phyloP scores from a whole-genome alignment of 2,888 invertebrate genomes.

The Caenorhabditis macrosperma region DNA sequence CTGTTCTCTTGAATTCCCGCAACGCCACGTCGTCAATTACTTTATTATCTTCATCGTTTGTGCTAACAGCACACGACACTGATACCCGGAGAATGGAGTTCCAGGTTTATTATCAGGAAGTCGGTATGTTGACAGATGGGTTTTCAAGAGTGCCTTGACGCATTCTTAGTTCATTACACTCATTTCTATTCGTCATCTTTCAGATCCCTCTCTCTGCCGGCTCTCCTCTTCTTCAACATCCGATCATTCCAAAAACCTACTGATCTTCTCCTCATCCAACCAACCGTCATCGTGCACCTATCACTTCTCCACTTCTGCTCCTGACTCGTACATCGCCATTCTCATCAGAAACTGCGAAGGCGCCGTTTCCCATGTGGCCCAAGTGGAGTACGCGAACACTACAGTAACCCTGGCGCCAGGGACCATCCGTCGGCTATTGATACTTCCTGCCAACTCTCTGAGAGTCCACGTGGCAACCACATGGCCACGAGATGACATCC shows the following conservation, averaged over 20 bases:
- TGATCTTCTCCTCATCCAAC: slow-evolving; percentile 10
- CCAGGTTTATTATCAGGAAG: slow-evolving; percentile 30
- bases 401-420: slow-evolving; percentile 18
- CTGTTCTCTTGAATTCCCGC: slow-evolving; percentile 16
- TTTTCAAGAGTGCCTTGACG: not conserved
- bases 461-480: slow-evolving; percentile 24
- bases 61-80: slow-evolving; percentile 30
- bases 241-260: not conserved
- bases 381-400: slow-evolving; percentile 24
- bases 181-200: too few species aligned
- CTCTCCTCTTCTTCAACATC: not conserved
- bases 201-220: slow-evolving; percentile 27
- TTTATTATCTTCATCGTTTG: slow-evolving; percentile 32
- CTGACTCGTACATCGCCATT: slow-evolving; percentile 23
- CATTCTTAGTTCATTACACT: too few species aligned
- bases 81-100: slow-evolving; percentile 42
- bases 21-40: slow-evolving; percentile 25
- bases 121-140: too few species aligned
- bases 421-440: slow-evolving; percentile 13
- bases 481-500: slow-evolving; percentile 34
- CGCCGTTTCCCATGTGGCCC: not conserved
- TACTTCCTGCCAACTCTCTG: slow-evolving; percentile 28
- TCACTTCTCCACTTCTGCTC: not conserved
- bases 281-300: slow-evolving; percentile 18
- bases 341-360: slow-evolving; percentile 24